Percentiles rank a stretch among this genome's conserved stretches.
These are phyloP conservation scores for Drosophila flavopinicola DNA, from an alignment of 2,888 invertebrate species.

Conservation along the genomic window DNA sequence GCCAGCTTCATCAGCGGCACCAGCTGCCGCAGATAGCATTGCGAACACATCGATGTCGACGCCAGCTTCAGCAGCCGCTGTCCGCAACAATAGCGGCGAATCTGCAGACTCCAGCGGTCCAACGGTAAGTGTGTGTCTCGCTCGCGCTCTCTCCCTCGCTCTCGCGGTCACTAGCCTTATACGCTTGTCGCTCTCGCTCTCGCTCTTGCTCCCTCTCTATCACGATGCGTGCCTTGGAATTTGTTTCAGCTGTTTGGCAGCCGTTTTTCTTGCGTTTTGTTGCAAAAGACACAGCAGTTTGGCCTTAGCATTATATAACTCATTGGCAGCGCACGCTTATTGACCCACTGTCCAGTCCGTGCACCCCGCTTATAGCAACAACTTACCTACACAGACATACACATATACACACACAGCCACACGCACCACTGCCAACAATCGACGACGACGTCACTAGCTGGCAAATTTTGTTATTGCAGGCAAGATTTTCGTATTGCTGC, in stretches of 20 bases:
- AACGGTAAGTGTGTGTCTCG: constrained; percentile 26
- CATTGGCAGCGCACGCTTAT: constrained; percentile 56
- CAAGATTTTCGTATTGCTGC: constrained; percentile 28
- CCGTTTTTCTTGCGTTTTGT: constrained; percentile 6
- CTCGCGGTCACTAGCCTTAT: too few relatives aligned
- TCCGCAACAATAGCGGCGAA: constrained; percentile 24
- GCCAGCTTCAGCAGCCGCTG: constrained; percentile 15
- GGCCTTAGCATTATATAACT: constrained; percentile 63
- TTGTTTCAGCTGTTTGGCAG: background rate
- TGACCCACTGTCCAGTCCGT: constrained; percentile 34
- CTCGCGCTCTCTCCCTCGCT: background rate
- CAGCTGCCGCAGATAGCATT: constrained; percentile 33
- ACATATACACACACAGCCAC: background rate
- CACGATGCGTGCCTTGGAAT: constrained; percentile 11
- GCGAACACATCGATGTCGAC: constrained; percentile 16
- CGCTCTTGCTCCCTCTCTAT: background rate
- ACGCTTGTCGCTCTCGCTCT: too few relatives aligned
- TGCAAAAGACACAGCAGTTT: constrained; percentile 15
- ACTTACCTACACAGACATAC: background rate
- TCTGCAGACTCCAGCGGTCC: constrained; percentile 29
- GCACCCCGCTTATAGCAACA: constrained; percentile 7
- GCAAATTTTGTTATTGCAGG: constrained; percentile 47
- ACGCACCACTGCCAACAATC: too few relatives aligned
- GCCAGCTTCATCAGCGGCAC: constrained; percentile 5
- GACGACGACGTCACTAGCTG: constrained; percentile 23